Conservation (phyloP, 2,797 vertebrate genomes). For the Coregonus suidteri region DNA sequence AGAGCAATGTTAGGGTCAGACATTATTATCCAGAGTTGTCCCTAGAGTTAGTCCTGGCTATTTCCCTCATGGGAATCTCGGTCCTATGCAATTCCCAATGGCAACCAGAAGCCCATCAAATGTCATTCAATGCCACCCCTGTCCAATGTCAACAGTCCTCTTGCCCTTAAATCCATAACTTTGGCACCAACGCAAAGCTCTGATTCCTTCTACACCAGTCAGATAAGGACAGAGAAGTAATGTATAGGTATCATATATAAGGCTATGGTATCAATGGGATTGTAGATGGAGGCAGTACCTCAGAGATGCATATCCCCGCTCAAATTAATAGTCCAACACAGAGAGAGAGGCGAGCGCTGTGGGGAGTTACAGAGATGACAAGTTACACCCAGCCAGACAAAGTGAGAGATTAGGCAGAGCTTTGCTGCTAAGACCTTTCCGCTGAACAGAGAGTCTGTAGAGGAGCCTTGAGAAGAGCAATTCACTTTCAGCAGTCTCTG, state of each 20-base stretch:
- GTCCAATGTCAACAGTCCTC: not conserved
- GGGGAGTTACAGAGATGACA: slow-evolving; percentile 14
- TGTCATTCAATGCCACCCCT: slow-evolving; percentile 17
- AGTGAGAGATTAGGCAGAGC: slow-evolving; percentile 22
- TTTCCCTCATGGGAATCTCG: slow-evolving; percentile 18
- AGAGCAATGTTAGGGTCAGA: too few species aligned
- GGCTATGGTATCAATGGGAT: not conserved
- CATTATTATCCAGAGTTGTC: not conserved
- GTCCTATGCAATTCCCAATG: slow-evolving; percentile 40
- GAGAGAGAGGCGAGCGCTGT: not conserved
- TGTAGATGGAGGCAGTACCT: not conserved
- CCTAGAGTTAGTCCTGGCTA: not conserved
- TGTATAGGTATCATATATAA: not conserved
- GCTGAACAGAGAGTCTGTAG: not conserved
- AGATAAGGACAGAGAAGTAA: slow-evolving; percentile 7
- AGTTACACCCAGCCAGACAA: slow-evolving; percentile 4
- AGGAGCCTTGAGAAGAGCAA: not conserved
- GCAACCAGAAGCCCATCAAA: not conserved
- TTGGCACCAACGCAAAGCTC: not conserved
- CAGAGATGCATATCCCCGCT: not conserved
- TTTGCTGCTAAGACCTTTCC: slow-evolving; percentile 20
- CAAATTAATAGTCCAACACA: slow-evolving; percentile 1
- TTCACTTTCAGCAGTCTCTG: not conserved
- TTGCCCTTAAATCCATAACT: not conserved
- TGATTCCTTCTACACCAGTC: not conserved